A percentile compares a stretch with the other conserved stretches of the same genome.
These are phyloP conservation scores for Leptogaster cylindrica DNA, from an alignment of 2,888 invertebrate species.

Conservation along the genomic window DNA sequence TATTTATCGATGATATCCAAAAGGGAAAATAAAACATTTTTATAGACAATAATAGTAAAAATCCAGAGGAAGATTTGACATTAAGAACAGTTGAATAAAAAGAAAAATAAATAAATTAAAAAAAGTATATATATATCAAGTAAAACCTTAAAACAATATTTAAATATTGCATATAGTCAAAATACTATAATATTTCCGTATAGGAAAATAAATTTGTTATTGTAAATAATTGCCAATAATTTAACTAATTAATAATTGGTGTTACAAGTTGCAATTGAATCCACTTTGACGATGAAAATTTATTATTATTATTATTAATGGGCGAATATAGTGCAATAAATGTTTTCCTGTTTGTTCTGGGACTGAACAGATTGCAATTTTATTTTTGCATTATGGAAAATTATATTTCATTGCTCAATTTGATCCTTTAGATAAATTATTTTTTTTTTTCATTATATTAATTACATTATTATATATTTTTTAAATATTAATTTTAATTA, in stretches of 20 bases:
- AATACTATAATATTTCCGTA: conserved; percentile 36
- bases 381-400: too few relatives aligned
- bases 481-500: too few relatives aligned
- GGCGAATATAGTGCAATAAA: conserved; percentile 3
- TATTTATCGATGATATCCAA: conserved; percentile 6
- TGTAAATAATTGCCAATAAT: conserved; percentile 38
- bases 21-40: conserved; percentile 33
- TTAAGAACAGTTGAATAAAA: conserved; percentile 36
- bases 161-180: conserved; percentile 30
- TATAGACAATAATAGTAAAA: conserved; percentile 44
- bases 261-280: conserved; percentile 26
- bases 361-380: background rate
- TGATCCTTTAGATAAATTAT: too few relatives aligned
- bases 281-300: conserved; percentile 9
- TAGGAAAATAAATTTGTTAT: conserved; percentile 36
- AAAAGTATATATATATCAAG: conserved; percentile 6
- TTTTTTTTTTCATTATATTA: too few relatives aligned
- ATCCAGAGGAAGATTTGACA: conserved; percentile 34
- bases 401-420: too few relatives aligned
- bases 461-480: too few relatives aligned
- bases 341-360: conserved; percentile 4
- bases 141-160: conserved; percentile 37
- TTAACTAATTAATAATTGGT: conserved; percentile 34
- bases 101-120: conserved; percentile 8
- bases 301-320: conserved; percentile 7